These are phyloP conservation scores for Leucania comma DNA, from an alignment of 2,888 invertebrate species.

Conservation along the genomic window DNA sequence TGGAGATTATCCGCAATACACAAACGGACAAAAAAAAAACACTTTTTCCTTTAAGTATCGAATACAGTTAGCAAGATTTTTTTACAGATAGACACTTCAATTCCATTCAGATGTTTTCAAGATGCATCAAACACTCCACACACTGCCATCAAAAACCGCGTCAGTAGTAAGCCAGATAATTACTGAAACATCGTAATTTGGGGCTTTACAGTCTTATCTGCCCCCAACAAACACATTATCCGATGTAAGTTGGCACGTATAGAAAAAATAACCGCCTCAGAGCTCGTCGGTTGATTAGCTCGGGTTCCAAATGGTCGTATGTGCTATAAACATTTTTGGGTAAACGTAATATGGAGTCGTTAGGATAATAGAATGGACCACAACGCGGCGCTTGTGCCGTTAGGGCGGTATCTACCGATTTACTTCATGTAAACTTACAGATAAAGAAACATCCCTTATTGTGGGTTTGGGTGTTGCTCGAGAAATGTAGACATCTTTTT, in stretches of 20 bases:
- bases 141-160: conserved; percentile 27
- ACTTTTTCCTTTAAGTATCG: no score
- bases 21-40: no score
- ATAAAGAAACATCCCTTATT: conserved; percentile 67
- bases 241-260: conserved; percentile 63
- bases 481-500: conserved; percentile 25
- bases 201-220: conserved; percentile 62
- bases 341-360: conserved; percentile 88
- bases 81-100: no score
- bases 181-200: conserved; percentile 55
- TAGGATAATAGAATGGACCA: conserved; percentile 87
- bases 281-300: conserved; percentile 85
- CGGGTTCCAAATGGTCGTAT: conserved; percentile 79
- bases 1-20: no score
- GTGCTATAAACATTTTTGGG: conserved; percentile 87
- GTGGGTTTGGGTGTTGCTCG: conserved; percentile 33
- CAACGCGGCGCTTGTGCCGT: conserved; percentile 66
- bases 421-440: conserved; percentile 73
- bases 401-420: conserved; percentile 65
- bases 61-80: no score
- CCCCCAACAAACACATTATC: conserved; percentile 64
- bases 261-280: conserved; percentile 70
- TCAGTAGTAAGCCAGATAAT: conserved; percentile 45
- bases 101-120: no score
- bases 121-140: no score